Conservation (phyloP, 2,797 vertebrate genomes). For the Oryzias sinensis region DNA sequence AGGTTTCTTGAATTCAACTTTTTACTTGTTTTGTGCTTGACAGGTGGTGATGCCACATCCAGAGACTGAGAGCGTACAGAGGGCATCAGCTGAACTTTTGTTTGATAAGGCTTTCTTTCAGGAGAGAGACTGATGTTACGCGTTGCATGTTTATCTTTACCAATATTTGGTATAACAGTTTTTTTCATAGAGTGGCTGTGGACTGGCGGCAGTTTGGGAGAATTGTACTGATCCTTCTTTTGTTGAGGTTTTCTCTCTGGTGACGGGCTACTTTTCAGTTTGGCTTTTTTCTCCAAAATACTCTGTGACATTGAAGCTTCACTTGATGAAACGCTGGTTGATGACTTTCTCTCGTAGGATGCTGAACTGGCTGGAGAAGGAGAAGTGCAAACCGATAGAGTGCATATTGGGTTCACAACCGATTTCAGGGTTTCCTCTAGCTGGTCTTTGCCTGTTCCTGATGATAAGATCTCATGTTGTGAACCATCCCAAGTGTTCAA, state of each 20-base stretch:
- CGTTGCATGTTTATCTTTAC: conserved; percentile 15
- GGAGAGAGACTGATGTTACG: conserved; percentile 28
- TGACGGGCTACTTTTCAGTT: conserved; percentile 39
- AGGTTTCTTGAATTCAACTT: conserved; percentile 52
- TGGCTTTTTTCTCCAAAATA: conserved; percentile 32
- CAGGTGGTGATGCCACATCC: conserved; percentile 55
- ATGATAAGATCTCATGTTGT: conserved; percentile 14
- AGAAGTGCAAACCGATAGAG: conserved; percentile 35
- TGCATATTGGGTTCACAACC: conserved; percentile 16
- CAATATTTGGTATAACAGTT: conserved; percentile 26
- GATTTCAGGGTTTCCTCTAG: conserved; percentile 12
- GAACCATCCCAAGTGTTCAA: conserved; percentile 21
- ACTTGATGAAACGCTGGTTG: conserved; percentile 45
- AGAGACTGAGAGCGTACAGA: conserved; percentile 69
- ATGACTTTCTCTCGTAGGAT: conserved; percentile 50
- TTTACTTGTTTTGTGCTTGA: conserved; percentile 39
- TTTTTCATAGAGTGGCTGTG: conserved; percentile 16
- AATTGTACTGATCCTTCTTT: conserved; percentile 25
- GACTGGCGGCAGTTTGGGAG: conserved; percentile 24
- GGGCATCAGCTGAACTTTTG: conserved; percentile 29
- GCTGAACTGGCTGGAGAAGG: conserved; percentile 47
- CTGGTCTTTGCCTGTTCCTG: conserved; percentile 4
- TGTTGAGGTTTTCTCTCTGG: conserved; percentile 41
- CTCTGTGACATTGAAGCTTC: conserved; percentile 24
- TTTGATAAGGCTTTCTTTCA: conserved; percentile 41